Percentiles rank a stretch among this genome's conserved stretches.
Conservation (phyloP, 2,888 invertebrate genomes). For the Tetanocera ferruginea region DNA sequence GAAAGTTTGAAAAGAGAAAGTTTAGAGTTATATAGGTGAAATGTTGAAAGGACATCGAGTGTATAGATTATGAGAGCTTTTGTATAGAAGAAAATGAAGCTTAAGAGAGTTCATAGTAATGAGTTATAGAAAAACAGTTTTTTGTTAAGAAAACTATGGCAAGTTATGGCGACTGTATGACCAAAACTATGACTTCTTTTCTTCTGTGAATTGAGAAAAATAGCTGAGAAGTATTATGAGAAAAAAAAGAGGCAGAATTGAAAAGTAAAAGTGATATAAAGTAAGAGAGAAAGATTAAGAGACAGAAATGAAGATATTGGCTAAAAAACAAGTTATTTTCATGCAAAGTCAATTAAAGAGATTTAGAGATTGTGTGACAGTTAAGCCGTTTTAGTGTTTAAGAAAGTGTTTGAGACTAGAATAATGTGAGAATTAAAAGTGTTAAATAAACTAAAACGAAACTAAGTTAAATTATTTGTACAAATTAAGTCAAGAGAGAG, state of each 20-base stretch:
- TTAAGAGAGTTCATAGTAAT: conserved; percentile 54
- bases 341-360: conserved; percentile 5
- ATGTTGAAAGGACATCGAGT: conserved; percentile 40
- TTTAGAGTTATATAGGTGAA: background rate
- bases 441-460: conserved; percentile 40
- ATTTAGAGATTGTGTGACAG: background rate
- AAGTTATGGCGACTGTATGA: conserved; percentile 66
- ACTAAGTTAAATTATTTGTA: conserved; percentile 40
- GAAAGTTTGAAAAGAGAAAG: conserved; percentile 31
- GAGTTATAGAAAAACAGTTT: conserved; percentile 39
- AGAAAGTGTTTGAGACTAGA: conserved; percentile 62
- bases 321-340: conserved; percentile 35
- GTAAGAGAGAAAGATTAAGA: conserved; percentile 33
- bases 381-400: no score
- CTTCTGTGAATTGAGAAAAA: conserved; percentile 32
- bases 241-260: conserved; percentile 1
- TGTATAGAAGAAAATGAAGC: conserved; percentile 40
- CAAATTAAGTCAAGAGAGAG: conserved; percentile 45
- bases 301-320: conserved; percentile 44
- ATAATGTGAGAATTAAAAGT: conserved; percentile 57
- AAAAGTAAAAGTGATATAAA: conserved; percentile 27
- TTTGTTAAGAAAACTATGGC: conserved; percentile 61
- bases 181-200: conserved; percentile 63
- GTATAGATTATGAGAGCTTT: conserved; percentile 47
- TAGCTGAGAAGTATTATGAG: background rate